Base-by-base conservation (phyloP, 92 coral and sea anemone species). In the Heteractis magnifica region DNA sequence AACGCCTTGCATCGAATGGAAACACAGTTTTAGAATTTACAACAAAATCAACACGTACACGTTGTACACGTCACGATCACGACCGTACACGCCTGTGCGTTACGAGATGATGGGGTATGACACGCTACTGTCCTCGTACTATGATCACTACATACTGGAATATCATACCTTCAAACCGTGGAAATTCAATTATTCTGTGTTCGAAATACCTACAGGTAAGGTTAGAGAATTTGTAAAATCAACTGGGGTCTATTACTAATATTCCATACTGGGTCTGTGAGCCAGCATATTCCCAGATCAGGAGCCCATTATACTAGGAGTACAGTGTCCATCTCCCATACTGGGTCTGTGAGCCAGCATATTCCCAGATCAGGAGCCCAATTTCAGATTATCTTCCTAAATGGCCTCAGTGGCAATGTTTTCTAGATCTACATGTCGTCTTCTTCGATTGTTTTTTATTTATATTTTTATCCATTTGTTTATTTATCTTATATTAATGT, bases 81-180 rank as follows among this genome's bases (percentile, higher is more conserved):
- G 80, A 10, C 94, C 95, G 8, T 78, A 82, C 53, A 86, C 51
- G 76, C 99, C 99, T 56, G 81, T 97, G 18, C 96, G 98, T 20
- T 97, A 97, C 76, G 99, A 97, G 92, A 94, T 97, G 99, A 92
- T 97, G 92, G 99, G 99, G 2, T 97, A 97, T 59, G 99, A 97
- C 72, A 94, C 98, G 13, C 81, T 97, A n/a, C 86, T 97, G 16
- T 92, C 99, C 19, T 97, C 99, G 6, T 94, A 97, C 81, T 97
- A 97, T 77, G 99, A 97, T 59, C 99, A 97, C 76, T 97, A 97
- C 52, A 90, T 97, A 51, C 91, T 97, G 82, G 98, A 97, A 65
- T 97, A 97, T 81, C 91, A 94, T 51, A 52, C 79, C 8, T 94
- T 97, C 79, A 92, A 90, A 52, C 85, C 98, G 41, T 97, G 99